Conservation (phyloP, 1,140 invertebrate genomes). For the Drosophila pseudoobscura region DNA sequence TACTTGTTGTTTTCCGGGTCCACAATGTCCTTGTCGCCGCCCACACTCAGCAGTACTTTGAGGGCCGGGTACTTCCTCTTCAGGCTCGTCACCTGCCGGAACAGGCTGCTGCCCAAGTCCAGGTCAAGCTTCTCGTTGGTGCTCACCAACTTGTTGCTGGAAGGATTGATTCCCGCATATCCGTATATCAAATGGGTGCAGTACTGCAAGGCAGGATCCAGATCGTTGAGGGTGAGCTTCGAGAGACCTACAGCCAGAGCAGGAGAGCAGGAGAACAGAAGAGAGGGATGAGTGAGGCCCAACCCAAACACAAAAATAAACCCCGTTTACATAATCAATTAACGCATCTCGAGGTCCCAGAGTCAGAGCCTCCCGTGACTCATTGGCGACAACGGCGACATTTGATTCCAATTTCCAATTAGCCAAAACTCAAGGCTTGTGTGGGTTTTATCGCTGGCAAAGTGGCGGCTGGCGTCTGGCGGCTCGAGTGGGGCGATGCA, state of each 20-base stretch:
- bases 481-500: conserved; percentile 2
- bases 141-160: conserved; percentile 88
- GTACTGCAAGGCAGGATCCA: conserved; percentile 89
- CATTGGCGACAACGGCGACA: conserved; percentile 13
- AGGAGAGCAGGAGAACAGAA: not conserved
- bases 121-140: conserved; percentile 89
- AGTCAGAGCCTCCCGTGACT: conserved; percentile 23
- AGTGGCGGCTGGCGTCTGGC: not conserved
- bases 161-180: conserved; percentile 90
- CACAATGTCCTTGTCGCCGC: conserved; percentile 87
- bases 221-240: conserved; percentile 89
- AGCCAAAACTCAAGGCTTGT: conserved; percentile 10
- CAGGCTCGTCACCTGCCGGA: conserved; percentile 87
- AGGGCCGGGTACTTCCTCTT: conserved; percentile 89
- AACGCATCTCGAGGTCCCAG: conserved; percentile 29
- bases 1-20: conserved; percentile 83
- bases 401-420: conserved; percentile 58
- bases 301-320: conserved; percentile 10
- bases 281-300: not conserved
- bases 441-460: conserved; percentile 9
- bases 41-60: conserved; percentile 91
- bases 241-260: conserved; percentile 87
- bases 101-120: conserved; percentile 88
- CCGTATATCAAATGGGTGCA: conserved; percentile 95
- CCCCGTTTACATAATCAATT: conserved; percentile 50